A percentile compares a stretch with the other conserved stretches of the same genome.
Evolutionary conservation across 2,113 vertebrate species (phyloP).

Genomic region (Montifringilla adamsi): DNA sequence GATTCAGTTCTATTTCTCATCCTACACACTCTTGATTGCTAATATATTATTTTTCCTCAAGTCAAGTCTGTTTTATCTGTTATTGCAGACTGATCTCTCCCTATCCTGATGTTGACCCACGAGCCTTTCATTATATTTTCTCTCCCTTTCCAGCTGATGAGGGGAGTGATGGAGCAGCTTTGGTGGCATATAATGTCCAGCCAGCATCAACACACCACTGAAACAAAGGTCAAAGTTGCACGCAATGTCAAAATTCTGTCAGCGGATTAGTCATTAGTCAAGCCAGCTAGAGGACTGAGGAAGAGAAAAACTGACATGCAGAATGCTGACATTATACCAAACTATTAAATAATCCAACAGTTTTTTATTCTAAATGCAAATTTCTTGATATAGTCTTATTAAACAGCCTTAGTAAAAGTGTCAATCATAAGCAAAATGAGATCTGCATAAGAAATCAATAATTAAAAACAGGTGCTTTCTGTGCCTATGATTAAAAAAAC

Average conservation of each 20-base stretch:
- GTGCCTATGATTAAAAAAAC: neutral
- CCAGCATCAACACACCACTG: neutral
- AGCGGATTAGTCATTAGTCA: neutral
- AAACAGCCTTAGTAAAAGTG: neutral
- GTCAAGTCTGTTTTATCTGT: neutral
- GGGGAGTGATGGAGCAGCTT: neutral
- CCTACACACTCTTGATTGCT: neutral
- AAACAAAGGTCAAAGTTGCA: neutral
- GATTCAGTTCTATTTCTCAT: neutral
- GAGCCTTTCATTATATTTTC: neutral
- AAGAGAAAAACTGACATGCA: neutral
- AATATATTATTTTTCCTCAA: neutral
- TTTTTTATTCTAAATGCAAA: neutral
- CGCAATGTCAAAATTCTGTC: neutral
- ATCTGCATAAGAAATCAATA: neutral
- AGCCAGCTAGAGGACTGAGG: neutral
- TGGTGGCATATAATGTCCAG: neutral
- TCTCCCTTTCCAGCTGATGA: neutral
- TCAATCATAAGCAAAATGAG: neutral
- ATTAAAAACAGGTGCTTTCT: neutral
- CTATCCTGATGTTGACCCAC: accelerated
- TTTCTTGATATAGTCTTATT: neutral
- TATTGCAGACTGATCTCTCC: neutral
- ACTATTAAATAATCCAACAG: neutral
- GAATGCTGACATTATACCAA: neutral